These are phyloP conservation scores for Ormyrus labotus DNA, from an alignment of 2,888 invertebrate species.

Conservation along the genomic window DNA sequence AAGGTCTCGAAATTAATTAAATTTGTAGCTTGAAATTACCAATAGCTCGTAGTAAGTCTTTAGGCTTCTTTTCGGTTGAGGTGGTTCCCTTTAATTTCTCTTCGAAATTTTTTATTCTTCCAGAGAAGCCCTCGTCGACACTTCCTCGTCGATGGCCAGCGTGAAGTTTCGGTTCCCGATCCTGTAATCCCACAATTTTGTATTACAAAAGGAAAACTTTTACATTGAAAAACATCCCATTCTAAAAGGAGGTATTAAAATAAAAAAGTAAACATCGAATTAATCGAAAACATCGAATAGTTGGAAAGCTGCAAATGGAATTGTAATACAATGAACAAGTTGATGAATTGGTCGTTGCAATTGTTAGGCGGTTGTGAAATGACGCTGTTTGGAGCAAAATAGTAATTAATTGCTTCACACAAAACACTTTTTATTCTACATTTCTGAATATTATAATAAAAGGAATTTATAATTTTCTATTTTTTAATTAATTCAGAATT, in stretches of 20 bases:
- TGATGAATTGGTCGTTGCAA: constrained; percentile 20
- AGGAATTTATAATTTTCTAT: too few species aligned
- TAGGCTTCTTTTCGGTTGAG: constrained; percentile 86
- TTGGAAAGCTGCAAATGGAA: constrained; percentile 37
- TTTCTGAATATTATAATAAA: too few species aligned
- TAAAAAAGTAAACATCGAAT: constrained; percentile 26
- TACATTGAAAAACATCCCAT: neutral
- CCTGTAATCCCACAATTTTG: constrained; percentile 65
- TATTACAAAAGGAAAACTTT: neutral
- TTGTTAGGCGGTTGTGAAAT: neutral
- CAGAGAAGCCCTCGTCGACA: constrained; percentile 80
- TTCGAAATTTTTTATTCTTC: constrained; percentile 85
- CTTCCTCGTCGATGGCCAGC: constrained; percentile 71
- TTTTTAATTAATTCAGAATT: too few species aligned
- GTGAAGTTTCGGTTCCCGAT: constrained; percentile 75
- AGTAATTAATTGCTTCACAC: constrained; percentile 16
- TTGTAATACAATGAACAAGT: constrained; percentile 7
- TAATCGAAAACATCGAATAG: constrained; percentile 46
- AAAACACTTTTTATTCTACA: too few species aligned
- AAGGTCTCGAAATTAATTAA: neutral
- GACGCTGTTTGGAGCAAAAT: neutral
- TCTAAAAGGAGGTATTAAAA: neutral
- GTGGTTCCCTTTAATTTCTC: constrained; percentile 83
- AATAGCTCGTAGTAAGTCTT: constrained; percentile 90
- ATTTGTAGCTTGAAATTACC: constrained; percentile 72